Conservation (phyloP, 1,140 invertebrate genomes). For the Diorhabda sublineata region DNA sequence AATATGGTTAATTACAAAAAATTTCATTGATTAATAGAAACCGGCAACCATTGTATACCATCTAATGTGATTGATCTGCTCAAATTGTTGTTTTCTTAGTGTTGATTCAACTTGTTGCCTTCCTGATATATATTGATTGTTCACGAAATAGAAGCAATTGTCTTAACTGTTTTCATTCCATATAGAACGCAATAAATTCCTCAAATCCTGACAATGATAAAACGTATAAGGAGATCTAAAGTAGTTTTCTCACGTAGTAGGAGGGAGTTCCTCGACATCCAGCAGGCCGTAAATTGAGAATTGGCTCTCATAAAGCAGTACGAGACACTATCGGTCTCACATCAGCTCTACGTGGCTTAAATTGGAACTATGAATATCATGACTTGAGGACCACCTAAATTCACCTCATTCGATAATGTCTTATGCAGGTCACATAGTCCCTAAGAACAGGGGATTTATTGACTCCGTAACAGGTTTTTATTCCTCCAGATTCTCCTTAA, state of each 20-base stretch:
- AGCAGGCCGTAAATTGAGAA: conserved; percentile 40
- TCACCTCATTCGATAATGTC: conserved; percentile 8
- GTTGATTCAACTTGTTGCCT: no score
- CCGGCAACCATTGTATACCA: no score
- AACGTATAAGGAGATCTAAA: conserved; percentile 25
- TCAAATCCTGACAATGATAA: conserved; percentile 37
- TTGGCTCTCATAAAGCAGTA: conserved; percentile 38
- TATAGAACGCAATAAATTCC: no score
- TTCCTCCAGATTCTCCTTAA: conserved; percentile 9
- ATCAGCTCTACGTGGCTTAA: conserved; percentile 40
- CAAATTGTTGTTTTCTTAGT: no score
- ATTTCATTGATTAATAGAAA: no score
- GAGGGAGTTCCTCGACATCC: conserved; percentile 23
- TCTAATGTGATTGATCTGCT: no score
- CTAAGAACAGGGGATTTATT: conserved; percentile 16
- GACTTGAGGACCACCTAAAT: conserved; percentile 7
- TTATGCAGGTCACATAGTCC: conserved; percentile 17
- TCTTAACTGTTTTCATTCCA: no score
- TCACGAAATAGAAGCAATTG: no score
- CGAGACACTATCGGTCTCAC: conserved; percentile 40
- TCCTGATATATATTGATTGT: no score
- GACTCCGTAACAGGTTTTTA: conserved; percentile 5
- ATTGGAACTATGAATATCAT: conserved; percentile 37
- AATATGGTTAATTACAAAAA: no score
- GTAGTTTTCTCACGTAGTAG: conserved; percentile 35